Evolutionary conservation across 2,797 vertebrate species (phyloP).

Genomic region (Momotus momota): DNA sequence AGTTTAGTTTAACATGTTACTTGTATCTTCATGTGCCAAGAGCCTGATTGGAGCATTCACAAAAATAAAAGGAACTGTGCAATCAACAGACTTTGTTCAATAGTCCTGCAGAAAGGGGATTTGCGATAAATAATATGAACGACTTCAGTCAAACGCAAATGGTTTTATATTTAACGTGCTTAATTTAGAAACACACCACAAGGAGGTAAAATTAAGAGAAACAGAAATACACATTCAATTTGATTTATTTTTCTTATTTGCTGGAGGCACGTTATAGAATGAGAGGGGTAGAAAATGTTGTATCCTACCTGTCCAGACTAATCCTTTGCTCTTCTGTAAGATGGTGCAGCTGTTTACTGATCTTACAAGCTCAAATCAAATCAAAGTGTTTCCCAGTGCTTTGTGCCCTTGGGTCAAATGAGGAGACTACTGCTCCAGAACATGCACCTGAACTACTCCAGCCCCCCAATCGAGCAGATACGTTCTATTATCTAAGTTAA

Average conservation of each 20-base stretch:
- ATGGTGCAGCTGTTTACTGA: slow-evolving; percentile 34
- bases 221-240: neutral
- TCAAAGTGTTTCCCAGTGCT: neutral
- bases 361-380: slow-evolving; percentile 32
- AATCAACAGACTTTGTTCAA: slow-evolving; percentile 58
- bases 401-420: neutral
- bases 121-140: neutral
- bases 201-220: slow-evolving; percentile 30
- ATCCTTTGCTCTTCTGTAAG: neutral
- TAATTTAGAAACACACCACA: slow-evolving; percentile 13
- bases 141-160: neutral
- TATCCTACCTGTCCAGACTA: neutral
- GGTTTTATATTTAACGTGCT: slow-evolving; percentile 16
- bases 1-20: slow-evolving; percentile 35
- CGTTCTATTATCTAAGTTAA: accelerated
- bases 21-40: slow-evolving; percentile 6
- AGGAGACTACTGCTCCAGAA: neutral
- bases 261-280: neutral
- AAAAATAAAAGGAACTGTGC: neutral
- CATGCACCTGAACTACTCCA: neutral
- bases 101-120: neutral
- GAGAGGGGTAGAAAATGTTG: slow-evolving; percentile 9
- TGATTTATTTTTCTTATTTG: neutral
- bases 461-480: neutral
- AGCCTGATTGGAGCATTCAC: slow-evolving; percentile 59